Percentiles rank a stretch among this genome's conserved stretches.
Conservation (phyloP, 1,140 invertebrate species). For the Papilio dardanus region DNA sequence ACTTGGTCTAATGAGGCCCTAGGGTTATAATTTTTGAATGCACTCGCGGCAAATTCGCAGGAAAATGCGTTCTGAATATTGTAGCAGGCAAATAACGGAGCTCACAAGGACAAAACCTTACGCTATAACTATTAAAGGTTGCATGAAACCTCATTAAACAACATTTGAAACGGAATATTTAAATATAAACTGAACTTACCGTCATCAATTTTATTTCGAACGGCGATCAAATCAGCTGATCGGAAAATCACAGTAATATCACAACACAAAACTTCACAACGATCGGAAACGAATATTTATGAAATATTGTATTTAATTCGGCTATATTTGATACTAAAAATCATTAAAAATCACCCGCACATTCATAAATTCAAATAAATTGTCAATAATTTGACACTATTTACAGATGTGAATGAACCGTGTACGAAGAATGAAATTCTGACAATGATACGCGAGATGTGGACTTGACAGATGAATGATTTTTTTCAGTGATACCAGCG, state of each 20-base stretch:
- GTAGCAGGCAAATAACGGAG: background rate
- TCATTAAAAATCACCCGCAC: conserved; percentile 17
- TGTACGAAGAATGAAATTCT: conserved; percentile 23
- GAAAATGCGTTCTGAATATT: background rate
- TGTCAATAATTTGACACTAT: conserved; percentile 20
- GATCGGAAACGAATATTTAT: conserved; percentile 21
- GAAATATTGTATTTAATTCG: background rate
- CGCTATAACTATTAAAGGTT: background rate
- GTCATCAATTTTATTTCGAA: conserved; percentile 4
- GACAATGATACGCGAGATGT: conserved; percentile 14
- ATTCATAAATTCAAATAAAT: conserved; percentile 21
- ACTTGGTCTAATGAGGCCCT: no score
- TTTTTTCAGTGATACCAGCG: background rate
- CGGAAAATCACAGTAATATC: conserved; percentile 25
- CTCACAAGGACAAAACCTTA: background rate
- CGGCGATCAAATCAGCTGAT: conserved; percentile 22
- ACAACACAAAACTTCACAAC: conserved; percentile 25
- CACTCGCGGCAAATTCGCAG: background rate
- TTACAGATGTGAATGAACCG: conserved; percentile 21
- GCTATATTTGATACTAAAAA: conserved; percentile 2
- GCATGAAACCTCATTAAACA: background rate
- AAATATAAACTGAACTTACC: conserved; percentile 30
- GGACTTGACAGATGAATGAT: conserved; percentile 16
- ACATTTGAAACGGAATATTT: background rate
- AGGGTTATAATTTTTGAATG: background rate